Conservation (phyloP, 1,140 invertebrate species). For the Brevipalpus yothersi region DNA sequence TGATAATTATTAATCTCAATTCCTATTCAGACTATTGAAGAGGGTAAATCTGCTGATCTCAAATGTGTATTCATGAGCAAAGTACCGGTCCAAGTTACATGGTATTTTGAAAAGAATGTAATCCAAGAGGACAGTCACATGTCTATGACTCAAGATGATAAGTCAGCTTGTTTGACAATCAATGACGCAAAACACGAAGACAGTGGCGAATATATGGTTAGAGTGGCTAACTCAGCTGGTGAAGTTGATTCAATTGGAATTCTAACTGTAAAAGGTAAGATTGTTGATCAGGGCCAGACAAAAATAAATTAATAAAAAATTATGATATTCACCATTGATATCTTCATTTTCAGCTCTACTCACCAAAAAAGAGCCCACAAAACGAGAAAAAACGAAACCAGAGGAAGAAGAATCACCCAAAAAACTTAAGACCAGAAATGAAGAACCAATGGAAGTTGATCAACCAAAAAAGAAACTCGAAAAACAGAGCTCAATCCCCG, state of each 20-base stretch:
- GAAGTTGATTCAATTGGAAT: slow-evolving; percentile 50
- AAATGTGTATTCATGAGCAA: slow-evolving; percentile 26
- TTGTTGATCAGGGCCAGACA: too few species aligned
- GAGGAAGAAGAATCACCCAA: background rate
- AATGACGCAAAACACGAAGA: slow-evolving; percentile 37
- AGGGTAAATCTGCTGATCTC: slow-evolving; percentile 52
- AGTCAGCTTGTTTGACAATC: slow-evolving; percentile 43
- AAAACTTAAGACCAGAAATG: background rate
- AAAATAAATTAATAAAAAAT: too few species aligned
- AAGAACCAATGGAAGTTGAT: background rate
- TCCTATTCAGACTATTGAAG: slow-evolving; percentile 32
- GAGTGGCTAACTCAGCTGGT: slow-evolving; percentile 54
- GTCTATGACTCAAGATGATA: slow-evolving; percentile 52
- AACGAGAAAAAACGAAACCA: background rate
- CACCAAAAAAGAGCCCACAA: slow-evolving; percentile 1
- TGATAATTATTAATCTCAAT: background rate
- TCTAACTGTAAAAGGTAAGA: slow-evolving; percentile 29
- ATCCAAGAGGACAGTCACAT: slow-evolving; percentile 39
- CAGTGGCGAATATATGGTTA: slow-evolving; percentile 46
- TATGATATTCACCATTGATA: too few species aligned
- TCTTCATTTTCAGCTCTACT: background rate
- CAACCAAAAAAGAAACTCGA: background rate
- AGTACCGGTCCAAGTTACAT: slow-evolving; percentile 46
- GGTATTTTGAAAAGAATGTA: slow-evolving; percentile 50
- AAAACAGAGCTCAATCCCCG: background rate